Evolutionary conservation across 2,888 invertebrate species (phyloP).

Genomic region (Gasteruption jaculator): DNA sequence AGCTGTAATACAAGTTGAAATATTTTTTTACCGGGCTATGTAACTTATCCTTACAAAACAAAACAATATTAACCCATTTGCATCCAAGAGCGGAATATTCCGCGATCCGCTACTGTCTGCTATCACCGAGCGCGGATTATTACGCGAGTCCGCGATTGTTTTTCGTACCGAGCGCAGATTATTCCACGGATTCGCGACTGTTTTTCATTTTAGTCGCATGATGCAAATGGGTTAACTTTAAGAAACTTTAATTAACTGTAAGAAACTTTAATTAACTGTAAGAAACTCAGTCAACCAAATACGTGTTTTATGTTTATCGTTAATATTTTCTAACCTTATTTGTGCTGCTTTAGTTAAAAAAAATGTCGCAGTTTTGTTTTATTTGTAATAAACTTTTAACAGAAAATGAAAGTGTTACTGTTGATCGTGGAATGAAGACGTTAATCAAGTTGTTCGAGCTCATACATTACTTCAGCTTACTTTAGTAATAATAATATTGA

Average conservation of each 20-base stretch:
- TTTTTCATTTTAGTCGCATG: too few species aligned
- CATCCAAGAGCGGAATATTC: too few species aligned
- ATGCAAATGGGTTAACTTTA: too few species aligned
- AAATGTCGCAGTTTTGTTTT: slow-evolving; percentile 8
- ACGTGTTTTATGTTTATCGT: too few species aligned
- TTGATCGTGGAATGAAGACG: slow-evolving; percentile 11
- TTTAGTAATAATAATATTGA: slow-evolving; percentile 35
- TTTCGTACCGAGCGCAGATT: too few species aligned
- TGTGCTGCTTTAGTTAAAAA: slow-evolving; percentile 1
- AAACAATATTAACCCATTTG: neutral
- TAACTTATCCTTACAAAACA: neutral
- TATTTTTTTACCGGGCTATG: neutral
- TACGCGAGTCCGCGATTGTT: too few species aligned
- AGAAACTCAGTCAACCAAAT: neutral
- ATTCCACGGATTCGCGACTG: too few species aligned
- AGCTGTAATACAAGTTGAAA: neutral
- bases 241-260: too few species aligned
- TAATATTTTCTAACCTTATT: neutral
- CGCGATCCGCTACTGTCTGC: too few species aligned
- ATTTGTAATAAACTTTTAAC: slow-evolving; percentile 9
- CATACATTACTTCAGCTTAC: slow-evolving; percentile 31
- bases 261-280: too few species aligned
- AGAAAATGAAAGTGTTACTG: slow-evolving; percentile 9
- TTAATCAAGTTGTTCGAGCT: slow-evolving; percentile 13
- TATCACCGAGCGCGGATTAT: too few species aligned